Percentiles rank a stretch among this genome's conserved stretches.
Conservation (phyloP, 2,888 invertebrate genomes). For the Cataglyphis livida region DNA sequence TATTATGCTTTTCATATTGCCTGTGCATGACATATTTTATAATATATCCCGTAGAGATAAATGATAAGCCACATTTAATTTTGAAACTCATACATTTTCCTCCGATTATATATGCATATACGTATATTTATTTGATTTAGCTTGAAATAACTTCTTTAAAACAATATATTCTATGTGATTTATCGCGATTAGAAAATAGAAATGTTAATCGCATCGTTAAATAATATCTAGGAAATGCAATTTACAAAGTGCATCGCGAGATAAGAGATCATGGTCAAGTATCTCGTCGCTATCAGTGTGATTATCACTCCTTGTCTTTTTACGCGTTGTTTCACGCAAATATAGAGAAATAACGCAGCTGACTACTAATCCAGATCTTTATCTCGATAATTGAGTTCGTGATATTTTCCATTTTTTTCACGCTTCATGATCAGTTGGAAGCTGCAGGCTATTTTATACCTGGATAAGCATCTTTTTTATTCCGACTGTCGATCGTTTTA, state of each 20-base stretch:
- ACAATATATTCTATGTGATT: neutral
- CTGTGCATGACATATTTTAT: neutral
- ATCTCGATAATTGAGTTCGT: constrained; percentile 33
- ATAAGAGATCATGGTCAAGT: constrained; percentile 8
- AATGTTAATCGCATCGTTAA: neutral
- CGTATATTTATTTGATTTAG: neutral
- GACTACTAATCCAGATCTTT: constrained; percentile 23
- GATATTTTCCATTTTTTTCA: constrained; percentile 22
- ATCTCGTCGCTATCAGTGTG: neutral
- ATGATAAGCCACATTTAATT: neutral
- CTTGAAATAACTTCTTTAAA: neutral
- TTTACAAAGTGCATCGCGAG: neutral
- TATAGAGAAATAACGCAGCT: constrained; percentile 6
- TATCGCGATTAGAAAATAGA: neutral
- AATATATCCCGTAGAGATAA: constrained; percentile 2
- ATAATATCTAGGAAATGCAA: neutral
- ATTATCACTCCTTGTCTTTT: constrained; percentile 33
- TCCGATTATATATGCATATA: neutral
- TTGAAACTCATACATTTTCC: neutral
- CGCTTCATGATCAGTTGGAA: neutral
- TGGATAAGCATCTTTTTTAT: constrained; percentile 7
- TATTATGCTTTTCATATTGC: neutral
- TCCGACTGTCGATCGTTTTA: neutral
- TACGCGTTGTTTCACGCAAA: constrained; percentile 22
- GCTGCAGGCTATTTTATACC: constrained; percentile 17